Evolutionary conservation across 2,113 vertebrate genomes (phyloP).

Genomic region (Onychorhynchus coronatus): DNA sequence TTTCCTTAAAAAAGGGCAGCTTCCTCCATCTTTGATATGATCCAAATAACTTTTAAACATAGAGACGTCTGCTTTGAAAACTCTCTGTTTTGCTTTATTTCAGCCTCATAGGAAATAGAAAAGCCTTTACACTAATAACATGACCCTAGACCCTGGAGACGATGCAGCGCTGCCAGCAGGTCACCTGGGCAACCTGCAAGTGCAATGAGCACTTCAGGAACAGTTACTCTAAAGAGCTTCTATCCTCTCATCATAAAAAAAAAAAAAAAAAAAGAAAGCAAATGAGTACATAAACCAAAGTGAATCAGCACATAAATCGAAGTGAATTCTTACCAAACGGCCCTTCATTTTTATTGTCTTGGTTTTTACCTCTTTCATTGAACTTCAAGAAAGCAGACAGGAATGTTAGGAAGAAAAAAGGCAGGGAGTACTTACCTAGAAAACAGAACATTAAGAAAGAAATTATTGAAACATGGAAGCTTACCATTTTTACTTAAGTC

Average conservation of each 20-base stretch:
- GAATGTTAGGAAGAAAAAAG: conserved; percentile 26
- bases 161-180: neutral
- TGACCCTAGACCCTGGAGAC: neutral
- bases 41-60: neutral
- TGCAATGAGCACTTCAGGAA: neutral
- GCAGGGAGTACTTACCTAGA: conserved; percentile 74
- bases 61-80: neutral
- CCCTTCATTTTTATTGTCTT: neutral
- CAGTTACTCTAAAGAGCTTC: neutral
- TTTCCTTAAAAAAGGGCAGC: neutral
- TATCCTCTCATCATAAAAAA: too few relatives aligned
- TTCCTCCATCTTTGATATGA: neutral
- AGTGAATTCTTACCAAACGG: conserved; percentile 32
- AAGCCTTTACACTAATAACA: neutral
- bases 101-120: neutral
- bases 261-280: neutral
- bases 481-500: neutral
- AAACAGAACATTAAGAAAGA: conserved; percentile 43
- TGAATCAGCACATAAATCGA: neutral
- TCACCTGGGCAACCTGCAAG: neutral
- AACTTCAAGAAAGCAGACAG: neutral
- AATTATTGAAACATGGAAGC: neutral
- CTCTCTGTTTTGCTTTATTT: neutral
- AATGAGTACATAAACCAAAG: neutral
- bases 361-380: neutral